Percentiles rank a stretch among this genome's conserved stretches.
Conservation (phyloP, 2,113 vertebrate genomes). For the Nettapus auritus region DNA sequence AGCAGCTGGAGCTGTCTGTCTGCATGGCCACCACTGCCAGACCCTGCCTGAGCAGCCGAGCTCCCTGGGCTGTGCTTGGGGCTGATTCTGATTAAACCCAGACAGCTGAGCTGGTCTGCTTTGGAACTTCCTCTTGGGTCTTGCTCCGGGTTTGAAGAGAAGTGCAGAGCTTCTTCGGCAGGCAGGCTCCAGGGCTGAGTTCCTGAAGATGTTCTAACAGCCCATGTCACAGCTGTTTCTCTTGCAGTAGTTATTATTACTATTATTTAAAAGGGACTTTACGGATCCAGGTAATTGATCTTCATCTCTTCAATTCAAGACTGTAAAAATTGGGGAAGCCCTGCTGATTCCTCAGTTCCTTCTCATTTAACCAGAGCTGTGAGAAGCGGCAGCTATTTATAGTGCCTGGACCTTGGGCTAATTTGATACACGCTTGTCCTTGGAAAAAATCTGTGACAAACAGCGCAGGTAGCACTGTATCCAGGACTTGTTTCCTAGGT, state of each 20-base stretch:
- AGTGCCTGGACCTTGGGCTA: neutral
- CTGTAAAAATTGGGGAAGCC: neutral
- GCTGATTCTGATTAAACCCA: neutral
- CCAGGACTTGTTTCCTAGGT: neutral
- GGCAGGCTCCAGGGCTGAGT: neutral
- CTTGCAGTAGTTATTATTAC: neutral
- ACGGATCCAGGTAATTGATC: neutral
- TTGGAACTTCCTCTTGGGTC: neutral
- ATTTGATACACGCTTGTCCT: neutral
- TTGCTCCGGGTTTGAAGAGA: accelerated
- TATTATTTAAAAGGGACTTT: neutral
- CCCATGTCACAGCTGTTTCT: neutral
- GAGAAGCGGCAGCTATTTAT: neutral
- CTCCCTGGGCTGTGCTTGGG: neutral
- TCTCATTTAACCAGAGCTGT: neutral
- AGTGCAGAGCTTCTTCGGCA: neutral
- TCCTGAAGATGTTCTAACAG: neutral
- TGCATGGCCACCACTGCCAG: neutral
- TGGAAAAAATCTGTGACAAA: neutral
- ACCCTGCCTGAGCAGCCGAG: neutral
- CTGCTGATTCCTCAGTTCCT: neutral
- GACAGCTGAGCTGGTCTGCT: neutral
- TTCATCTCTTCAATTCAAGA: neutral
- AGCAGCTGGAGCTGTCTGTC: slow-evolving; percentile 31
- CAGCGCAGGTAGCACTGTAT: neutral